These are phyloP conservation scores for Colinus virginianus DNA, from an alignment of 2,113 vertebrate species.

Conservation along the genomic window DNA sequence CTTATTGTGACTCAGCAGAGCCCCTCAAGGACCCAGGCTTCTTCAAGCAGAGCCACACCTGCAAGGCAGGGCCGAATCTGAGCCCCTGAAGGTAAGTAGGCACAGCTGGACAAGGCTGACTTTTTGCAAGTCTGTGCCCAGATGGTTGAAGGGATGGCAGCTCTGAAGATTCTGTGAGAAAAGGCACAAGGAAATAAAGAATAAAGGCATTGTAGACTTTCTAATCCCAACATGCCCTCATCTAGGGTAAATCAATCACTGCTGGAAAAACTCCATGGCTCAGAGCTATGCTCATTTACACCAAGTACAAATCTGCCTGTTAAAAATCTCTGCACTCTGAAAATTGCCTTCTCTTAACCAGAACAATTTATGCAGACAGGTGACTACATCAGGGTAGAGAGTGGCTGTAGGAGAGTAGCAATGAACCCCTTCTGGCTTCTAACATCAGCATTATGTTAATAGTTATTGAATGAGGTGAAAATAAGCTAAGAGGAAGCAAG, in stretches of 20 bases:
- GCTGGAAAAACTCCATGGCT: background rate
- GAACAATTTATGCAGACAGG: slow-evolving; percentile 9
- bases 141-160: background rate
- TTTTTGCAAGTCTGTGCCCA: background rate
- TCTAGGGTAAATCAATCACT: background rate
- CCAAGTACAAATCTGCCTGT: background rate
- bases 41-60: background rate
- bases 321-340: slow-evolving; percentile 23
- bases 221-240: background rate
- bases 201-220: background rate
- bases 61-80: background rate
- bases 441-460: slow-evolving; percentile 57
- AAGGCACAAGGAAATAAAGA: slow-evolving; percentile 3
- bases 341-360: slow-evolving; percentile 37
- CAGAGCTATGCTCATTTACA: background rate
- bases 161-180: background rate
- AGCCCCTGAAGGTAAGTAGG: background rate
- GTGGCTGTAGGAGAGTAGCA: background rate
- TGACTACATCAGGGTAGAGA: slow-evolving; percentile 6
- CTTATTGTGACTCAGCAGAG: background rate
- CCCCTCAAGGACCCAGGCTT: background rate
- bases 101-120: background rate
- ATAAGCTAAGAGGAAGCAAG: slow-evolving; percentile 45
- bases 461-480: slow-evolving; percentile 55
- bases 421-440: slow-evolving; percentile 40